A percentile compares a stretch with the other conserved stretches of the same genome.
Conservation (phyloP, 2,113 vertebrate genomes). For the Gymnocephalus cernua region DNA sequence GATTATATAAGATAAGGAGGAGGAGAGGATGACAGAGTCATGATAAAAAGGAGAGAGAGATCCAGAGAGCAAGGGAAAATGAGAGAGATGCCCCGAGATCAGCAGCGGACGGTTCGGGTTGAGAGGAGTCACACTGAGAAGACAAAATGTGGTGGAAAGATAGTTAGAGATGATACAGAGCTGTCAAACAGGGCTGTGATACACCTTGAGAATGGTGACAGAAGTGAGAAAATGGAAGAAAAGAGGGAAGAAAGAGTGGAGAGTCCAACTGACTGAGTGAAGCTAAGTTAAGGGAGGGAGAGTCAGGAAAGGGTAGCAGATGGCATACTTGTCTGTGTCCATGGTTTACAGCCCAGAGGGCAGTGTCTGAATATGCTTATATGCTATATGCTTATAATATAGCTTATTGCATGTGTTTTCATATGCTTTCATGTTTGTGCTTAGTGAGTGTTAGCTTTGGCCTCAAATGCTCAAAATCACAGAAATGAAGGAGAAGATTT, state of each 20-base stretch:
- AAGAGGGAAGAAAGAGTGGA: not conserved
- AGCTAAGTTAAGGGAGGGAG: constrained; percentile 23
- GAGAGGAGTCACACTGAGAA: constrained; percentile 32
- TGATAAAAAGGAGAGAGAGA: constrained; percentile 39
- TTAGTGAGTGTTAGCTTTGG: constrained; percentile 10
- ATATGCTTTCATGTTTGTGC: constrained; percentile 32
- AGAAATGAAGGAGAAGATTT: constrained; percentile 18
- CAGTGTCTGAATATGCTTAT: constrained; percentile 24
- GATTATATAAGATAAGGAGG: constrained; percentile 73
- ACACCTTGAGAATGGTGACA: constrained; percentile 36
- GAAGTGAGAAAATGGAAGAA: constrained; percentile 43
- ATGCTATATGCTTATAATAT: constrained; percentile 17
- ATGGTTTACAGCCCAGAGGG: constrained; percentile 56
- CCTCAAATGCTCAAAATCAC: constrained; percentile 15
- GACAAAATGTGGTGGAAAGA: constrained; percentile 18
- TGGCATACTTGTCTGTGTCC: constrained; percentile 56
- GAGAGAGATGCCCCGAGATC: constrained; percentile 25
- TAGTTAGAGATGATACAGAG: not conserved
- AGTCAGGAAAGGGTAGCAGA: constrained; percentile 53
- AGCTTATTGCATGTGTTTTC: constrained; percentile 26
- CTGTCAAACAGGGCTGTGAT: constrained; percentile 6
- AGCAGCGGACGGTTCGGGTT: not conserved
- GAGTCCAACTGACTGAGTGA: constrained; percentile 13
- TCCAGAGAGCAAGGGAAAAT: constrained; percentile 19
- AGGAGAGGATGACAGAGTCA: constrained; percentile 58